A percentile compares a stretch with the other conserved stretches of the same genome.
These are phyloP conservation scores for Junco hyemalis DNA, from an alignment of 2,113 vertebrate genomes.

Conservation along the genomic window DNA sequence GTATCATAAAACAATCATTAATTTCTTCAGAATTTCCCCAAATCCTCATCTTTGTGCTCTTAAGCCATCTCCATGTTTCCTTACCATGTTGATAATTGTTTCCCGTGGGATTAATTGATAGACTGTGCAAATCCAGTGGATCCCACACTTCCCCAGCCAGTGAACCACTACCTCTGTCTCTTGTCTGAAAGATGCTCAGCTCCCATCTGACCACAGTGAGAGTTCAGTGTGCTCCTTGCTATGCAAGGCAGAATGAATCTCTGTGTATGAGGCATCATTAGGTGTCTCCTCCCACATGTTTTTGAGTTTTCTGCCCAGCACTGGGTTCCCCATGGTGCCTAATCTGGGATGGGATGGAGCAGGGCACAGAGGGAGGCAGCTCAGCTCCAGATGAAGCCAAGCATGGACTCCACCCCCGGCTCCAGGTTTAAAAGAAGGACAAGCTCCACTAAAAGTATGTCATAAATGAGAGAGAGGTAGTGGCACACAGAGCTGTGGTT, in stretches of 20 bases:
- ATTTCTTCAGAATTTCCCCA: constrained; percentile 40
- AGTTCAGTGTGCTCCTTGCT: background rate
- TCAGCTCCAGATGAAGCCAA: background rate
- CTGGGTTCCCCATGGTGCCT: background rate
- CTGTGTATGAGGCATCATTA: background rate
- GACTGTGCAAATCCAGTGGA: constrained; percentile 40
- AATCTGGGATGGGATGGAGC: background rate
- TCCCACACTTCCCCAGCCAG: constrained; percentile 41
- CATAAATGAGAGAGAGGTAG: background rate
- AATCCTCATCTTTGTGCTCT: constrained; percentile 23
- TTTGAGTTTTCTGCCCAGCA: background rate
- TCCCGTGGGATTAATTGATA: background rate
- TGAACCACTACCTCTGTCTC: constrained; percentile 6
- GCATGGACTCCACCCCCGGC: background rate
- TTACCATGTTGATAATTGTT: background rate
- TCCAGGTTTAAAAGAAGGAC: background rate
- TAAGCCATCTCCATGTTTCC: constrained; percentile 1
- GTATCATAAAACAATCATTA: constrained; percentile 56
- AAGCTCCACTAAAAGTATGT: background rate
- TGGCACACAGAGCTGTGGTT: constrained; percentile 31
- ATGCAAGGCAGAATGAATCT: background rate
- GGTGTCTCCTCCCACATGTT: background rate
- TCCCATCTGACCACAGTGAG: background rate
- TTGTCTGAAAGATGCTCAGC: background rate
- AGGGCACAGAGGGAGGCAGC: background rate